Evolutionary conservation across 2,113 vertebrate genomes (phyloP), one percentile per base, ranked within the genome.

Genomic region (Vidua macroura): DNA sequence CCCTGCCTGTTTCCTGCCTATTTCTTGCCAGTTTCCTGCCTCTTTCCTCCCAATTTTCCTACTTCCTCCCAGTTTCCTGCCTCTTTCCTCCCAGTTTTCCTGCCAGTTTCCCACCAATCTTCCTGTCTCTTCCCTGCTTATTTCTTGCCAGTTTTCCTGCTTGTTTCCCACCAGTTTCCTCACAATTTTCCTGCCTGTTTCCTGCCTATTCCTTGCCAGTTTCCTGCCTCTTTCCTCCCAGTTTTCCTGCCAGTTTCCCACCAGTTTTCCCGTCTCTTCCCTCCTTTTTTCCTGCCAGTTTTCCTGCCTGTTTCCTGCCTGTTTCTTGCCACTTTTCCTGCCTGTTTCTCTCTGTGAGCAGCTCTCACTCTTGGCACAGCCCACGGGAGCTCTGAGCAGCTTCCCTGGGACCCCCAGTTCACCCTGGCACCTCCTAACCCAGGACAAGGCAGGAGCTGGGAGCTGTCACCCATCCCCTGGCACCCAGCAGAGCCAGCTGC

Each of bases 171-270:
- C 14, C 24, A 2, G 1, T 58, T 28, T 72, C 7, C 43, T n/a
- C n/a, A n/a, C 22, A 7, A 2, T 48, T 18, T 37, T 12, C 46
- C 10, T 94, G 35, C 8, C 35, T 35, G 7, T 67, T 44, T 13
- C 27, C 27, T 6, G 13, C 13, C 4, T 15, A 1, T n/a, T 27
- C 44, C 6, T 23, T 21, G 0, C 6, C 51, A 39, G 1, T 74
- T 35, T 52, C 22, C 46, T 15, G 3, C 27, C 62, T 15, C 2
- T n/a, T 27, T 56, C 5, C 31, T 21, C 0, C 6, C 51, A 39
- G 1, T 30, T 74, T 35, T 52, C 22, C 46, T 15, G 3, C 27
- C 62, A 1, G 5, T 79, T 95, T 94, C 69, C 53, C 28, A 0
- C 14, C 15, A 7, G 0, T 30, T 31, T 56, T 35, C 35, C 35